phyloP scores from a whole-genome alignment of 1,140 invertebrate genomes.

The Achatina immaculata region DNA sequence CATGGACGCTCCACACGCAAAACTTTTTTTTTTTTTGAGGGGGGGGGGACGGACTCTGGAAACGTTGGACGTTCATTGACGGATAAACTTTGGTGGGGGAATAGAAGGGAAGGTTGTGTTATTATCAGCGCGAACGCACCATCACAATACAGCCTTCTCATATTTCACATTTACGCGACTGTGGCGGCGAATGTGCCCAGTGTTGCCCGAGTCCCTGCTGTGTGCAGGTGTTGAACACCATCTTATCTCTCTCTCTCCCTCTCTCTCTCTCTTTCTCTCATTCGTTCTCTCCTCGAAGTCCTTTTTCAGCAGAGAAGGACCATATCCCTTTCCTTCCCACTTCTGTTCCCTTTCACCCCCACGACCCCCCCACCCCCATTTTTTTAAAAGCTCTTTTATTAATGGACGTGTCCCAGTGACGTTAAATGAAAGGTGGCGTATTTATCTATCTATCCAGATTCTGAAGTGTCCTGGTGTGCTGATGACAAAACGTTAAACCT shows the following conservation, averaged over 20 bases:
- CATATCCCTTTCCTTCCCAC: background rate
- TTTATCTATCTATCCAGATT: background rate
- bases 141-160: background rate
- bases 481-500: background rate
- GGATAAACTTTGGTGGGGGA: background rate
- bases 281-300: background rate
- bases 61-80: background rate
- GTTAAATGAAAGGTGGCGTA: background rate
- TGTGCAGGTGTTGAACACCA: conserved; percentile 8
- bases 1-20: background rate
- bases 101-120: too few relatives aligned
- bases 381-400: too few relatives aligned
- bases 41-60: too few relatives aligned
- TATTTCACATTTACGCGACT: conserved; percentile 17
- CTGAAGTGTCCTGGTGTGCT: background rate
- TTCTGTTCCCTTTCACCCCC: too few relatives aligned
- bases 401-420: too few relatives aligned
- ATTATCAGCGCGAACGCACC: background rate
- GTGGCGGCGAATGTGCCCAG: background rate
- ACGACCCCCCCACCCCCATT: too few relatives aligned
- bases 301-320: background rate
- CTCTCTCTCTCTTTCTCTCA: conserved; percentile 22
- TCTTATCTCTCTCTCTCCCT: conserved; percentile 11
- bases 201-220: background rate
- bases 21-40: too few relatives aligned